These are phyloP conservation scores for Protomyctophum bolini DNA, from an alignment of 2,113 vertebrate species.

Conservation along the genomic window DNA sequence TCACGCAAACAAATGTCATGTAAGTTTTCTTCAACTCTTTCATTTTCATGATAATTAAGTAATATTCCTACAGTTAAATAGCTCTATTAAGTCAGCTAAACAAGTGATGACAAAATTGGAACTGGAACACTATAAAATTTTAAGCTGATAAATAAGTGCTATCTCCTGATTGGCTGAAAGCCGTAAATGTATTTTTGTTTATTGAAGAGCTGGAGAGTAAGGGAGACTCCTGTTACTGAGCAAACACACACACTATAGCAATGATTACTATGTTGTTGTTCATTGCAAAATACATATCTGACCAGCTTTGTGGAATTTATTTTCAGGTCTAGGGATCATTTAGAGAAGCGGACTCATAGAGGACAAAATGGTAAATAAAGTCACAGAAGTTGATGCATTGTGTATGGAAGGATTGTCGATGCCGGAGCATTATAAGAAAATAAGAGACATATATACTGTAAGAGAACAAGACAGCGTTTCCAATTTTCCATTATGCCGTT, in stretches of 20 bases:
- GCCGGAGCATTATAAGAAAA: neutral
- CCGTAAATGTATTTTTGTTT: too few relatives aligned
- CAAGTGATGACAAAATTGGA: too few relatives aligned
- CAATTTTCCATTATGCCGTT: neutral
- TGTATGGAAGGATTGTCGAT: conserved; percentile 24
- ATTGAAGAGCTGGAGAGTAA: too few relatives aligned
- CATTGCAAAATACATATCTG: neutral
- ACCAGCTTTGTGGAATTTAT: conserved; percentile 2
- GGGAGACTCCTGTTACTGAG: too few relatives aligned
- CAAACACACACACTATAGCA: too few relatives aligned
- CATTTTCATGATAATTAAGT: too few relatives aligned
- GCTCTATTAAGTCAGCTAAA: too few relatives aligned
- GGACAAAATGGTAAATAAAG: neutral
- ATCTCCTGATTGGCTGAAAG: too few relatives aligned
- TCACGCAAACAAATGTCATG: conserved; percentile 76
- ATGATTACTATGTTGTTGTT: neutral
- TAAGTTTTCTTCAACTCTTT: conserved; percentile 64
- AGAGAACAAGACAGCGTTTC: conserved; percentile 10
- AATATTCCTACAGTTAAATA: too few relatives aligned
- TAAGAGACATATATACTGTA: neutral
- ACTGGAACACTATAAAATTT: too few relatives aligned
- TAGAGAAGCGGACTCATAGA: neutral
- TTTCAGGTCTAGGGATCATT: neutral
- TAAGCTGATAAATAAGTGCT: too few relatives aligned
- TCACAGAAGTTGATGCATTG: conserved; percentile 13